Percentiles rank a stretch among this genome's conserved stretches.
These are phyloP conservation scores for Polylopha cassiicola DNA, from an alignment of 2,888 invertebrate species.

Conservation along the genomic window DNA sequence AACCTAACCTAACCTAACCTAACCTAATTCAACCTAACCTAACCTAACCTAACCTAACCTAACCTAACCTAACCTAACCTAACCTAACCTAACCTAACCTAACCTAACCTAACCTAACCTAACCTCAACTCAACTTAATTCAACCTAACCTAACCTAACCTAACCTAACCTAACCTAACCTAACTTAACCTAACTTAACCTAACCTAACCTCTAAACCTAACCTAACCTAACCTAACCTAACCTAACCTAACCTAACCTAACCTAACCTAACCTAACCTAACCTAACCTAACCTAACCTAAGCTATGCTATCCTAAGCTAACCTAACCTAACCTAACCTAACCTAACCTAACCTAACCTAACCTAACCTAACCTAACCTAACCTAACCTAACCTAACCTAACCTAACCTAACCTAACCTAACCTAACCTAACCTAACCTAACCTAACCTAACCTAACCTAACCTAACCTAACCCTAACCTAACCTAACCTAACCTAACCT, in stretches of 20 bases:
- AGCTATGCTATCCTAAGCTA: constrained; percentile 15
- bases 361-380: constrained; percentile 16
- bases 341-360: constrained; percentile 19
- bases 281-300: constrained; percentile 18
- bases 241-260: constrained; percentile 18
- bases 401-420: constrained; percentile 16
- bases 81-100: constrained; percentile 22
- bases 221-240: constrained; percentile 16
- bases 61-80: constrained; percentile 23
- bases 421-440: constrained; percentile 22
- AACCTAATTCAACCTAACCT: constrained; percentile 24
- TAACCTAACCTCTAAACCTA: constrained; percentile 9
- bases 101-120: constrained; percentile 29
- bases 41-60: constrained; percentile 24
- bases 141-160: constrained; percentile 18
- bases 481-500: constrained; percentile 27
- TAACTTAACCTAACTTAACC: constrained; percentile 11
- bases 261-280: constrained; percentile 18
- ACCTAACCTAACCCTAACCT: constrained; percentile 25
- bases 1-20: constrained; percentile 24
- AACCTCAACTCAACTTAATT: constrained; percentile 22
- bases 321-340: constrained; percentile 18
- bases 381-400: constrained; percentile 18
- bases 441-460: constrained; percentile 25
- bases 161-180: constrained; percentile 12